Base-by-base conservation (phyloP, 2,113 vertebrate species). In the Podarcis cretensis region DNA sequence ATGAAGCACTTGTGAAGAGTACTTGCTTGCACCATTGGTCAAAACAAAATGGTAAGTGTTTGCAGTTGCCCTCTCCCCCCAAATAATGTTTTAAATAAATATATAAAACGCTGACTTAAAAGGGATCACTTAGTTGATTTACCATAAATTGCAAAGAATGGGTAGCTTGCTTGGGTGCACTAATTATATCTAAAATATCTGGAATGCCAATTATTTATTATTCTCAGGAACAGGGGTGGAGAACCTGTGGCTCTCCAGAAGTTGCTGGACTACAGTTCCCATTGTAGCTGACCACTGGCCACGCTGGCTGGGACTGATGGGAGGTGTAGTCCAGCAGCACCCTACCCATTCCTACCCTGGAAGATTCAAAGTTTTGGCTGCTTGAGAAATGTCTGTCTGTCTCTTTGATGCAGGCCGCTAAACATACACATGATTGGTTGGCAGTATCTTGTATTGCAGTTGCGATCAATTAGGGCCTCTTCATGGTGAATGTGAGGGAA, bases 11-110 rank as follows among this genome's bases (percentile, higher is more conserved):
- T 96, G 98, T 99, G 91, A 99, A 98, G 95, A 98, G 97, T 95
- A 98, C 99, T 92, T 99, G 98, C 95, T 97, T 99, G 93, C 98
- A 99, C 94, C 98, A 97, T 85, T 99, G 99, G 99, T 97, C 97
- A 88, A 99, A 98, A 97, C 97, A 98, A 96, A 99, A 98, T 20
- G 98, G 99, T 99, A 94, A 98, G 97, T 92, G 89, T 85, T n/a
- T 63, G 59, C 14, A 20, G 18, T 63, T 18, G 9, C 0, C 43
- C 48, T 2, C 48, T 3, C 48, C 10, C 2, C 48, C 48, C 8
- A 63, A n/a, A n/a, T 14, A 63, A 18, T 18, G 16, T 63, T 83
- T 88, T 25, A 78, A 21, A 21, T 78, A n/a, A n/a, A n/a, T n/a
- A 21, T 16, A 32, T 25, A 66, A 86, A 25, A n/a, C 1, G 4